Conservation (phyloP, 37 sponge, comb jelly and placozoan species). For the Sycon ciliatum region DNA sequence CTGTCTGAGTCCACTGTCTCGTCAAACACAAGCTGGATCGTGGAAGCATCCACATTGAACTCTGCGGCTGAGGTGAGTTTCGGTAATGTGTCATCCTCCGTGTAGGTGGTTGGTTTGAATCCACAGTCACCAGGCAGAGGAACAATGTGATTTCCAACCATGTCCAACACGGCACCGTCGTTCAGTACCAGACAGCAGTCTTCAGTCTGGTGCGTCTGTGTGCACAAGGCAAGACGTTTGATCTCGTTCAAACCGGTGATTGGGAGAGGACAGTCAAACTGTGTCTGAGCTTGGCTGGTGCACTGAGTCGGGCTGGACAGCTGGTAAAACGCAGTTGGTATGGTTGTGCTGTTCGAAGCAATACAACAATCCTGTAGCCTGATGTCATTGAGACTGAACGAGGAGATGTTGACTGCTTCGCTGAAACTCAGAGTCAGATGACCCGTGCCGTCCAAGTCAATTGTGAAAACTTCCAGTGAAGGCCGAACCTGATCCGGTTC, state of each 20-base stretch:
- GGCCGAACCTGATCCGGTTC: slow-evolving; percentile 39
- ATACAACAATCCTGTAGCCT: not conserved
- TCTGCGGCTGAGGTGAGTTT: slow-evolving; percentile 42
- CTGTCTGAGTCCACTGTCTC: slow-evolving; percentile 64
- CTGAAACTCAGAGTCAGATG: slow-evolving; percentile 53
- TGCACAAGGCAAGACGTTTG: slow-evolving; percentile 60
- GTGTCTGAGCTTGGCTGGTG: slow-evolving; percentile 30
- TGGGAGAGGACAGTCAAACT: slow-evolving; percentile 53
- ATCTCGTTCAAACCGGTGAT: slow-evolving; percentile 66
- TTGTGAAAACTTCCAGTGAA: slow-evolving; percentile 33
- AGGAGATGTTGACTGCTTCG: slow-evolving; percentile 69
- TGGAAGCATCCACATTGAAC: slow-evolving; percentile 57
- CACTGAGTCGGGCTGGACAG: slow-evolving; percentile 39
- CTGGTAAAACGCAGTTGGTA: no score
- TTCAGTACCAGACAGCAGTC: slow-evolving; percentile 62
- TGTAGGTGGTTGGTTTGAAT: slow-evolving; percentile 47
- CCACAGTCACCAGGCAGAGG: slow-evolving; percentile 74
- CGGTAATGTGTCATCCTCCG: slow-evolving; percentile 52
- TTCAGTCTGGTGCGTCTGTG: slow-evolving; percentile 33
- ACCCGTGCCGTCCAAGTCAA: slow-evolving; percentile 67
- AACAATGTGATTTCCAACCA: slow-evolving; percentile 50
- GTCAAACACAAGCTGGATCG: slow-evolving; percentile 56
- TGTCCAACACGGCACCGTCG: slow-evolving; percentile 50
- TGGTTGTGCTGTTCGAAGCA: no score
- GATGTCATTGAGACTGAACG: slow-evolving; percentile 11